A percentile compares a stretch with the other conserved stretches of the same genome.
These are phyloP conservation scores for Phodopus roborovskii DNA, from an alignment of 2,113 vertebrate genomes.

Conservation along the genomic window DNA sequence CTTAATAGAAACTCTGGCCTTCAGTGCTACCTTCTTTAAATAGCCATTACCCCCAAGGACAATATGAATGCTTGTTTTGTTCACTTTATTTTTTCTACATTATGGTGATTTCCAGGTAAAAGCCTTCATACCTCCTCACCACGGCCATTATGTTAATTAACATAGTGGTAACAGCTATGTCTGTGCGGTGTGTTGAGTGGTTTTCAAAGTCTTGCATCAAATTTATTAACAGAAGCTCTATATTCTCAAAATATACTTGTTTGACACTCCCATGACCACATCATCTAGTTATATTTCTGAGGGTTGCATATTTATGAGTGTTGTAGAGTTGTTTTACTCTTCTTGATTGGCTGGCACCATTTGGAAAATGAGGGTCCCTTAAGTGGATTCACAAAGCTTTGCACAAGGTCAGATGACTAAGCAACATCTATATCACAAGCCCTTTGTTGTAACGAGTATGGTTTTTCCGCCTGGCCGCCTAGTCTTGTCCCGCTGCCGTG, in stretches of 20 bases:
- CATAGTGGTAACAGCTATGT: neutral
- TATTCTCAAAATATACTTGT: constrained; percentile 46
- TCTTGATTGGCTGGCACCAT: constrained; percentile 43
- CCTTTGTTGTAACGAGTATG: no score
- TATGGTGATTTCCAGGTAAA: neutral
- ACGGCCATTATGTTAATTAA: neutral
- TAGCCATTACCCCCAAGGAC: neutral
- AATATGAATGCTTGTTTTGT: neutral
- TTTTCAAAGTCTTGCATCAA: constrained; percentile 61
- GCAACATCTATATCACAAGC: constrained; percentile 11
- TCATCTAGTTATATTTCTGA: constrained; percentile 48
- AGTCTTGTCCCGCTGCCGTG: no score
- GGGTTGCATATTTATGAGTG: constrained; percentile 66
- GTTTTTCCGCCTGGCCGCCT: no score
- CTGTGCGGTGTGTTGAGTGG: constrained; percentile 4
- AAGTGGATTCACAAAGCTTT: constrained; percentile 54
- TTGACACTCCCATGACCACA: constrained; percentile 39
- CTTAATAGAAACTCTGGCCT: neutral
- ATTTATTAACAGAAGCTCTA: constrained; percentile 49
- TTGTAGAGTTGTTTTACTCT: constrained; percentile 12
- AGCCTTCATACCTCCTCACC: neutral
- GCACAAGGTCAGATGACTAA: constrained; percentile 22
- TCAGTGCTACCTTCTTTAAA: neutral
- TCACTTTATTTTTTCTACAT: neutral
- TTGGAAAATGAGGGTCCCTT: constrained; percentile 57